Evolutionary conservation across 2,888 invertebrate species (phyloP).

Genomic region (Anaspis maculata): DNA sequence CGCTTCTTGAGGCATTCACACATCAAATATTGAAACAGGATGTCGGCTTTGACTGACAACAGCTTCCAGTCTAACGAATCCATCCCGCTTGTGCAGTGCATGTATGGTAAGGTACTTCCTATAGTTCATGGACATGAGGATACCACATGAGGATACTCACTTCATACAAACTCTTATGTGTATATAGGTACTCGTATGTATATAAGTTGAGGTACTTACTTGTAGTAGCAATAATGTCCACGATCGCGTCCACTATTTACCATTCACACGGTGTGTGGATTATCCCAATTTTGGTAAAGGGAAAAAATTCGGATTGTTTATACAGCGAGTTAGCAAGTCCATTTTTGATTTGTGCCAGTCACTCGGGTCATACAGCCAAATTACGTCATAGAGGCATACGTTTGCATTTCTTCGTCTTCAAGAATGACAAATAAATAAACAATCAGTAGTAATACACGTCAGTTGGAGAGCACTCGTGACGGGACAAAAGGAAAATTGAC

Average conservation of each 20-base stretch:
- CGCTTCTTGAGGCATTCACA: constrained; percentile 20
- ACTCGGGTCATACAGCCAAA: too few species aligned
- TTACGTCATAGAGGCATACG: too few species aligned
- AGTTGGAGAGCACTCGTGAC: too few species aligned
- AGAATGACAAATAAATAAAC: too few species aligned
- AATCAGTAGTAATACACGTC: too few species aligned
- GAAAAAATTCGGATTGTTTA: constrained; percentile 12
- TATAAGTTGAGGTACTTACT: too few species aligned
- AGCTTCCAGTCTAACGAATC: constrained; percentile 20
- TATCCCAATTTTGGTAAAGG: constrained; percentile 15
- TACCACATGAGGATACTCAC: constrained; percentile 12
- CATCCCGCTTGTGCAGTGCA: constrained; percentile 5
- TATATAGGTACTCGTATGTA: too few species aligned
- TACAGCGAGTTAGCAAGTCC: constrained; percentile 6
- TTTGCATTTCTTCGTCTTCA: too few species aligned
- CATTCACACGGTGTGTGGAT: constrained; percentile 26
- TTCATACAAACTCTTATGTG: too few species aligned
- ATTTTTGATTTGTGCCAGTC: too few species aligned
- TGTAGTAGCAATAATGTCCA: constrained; percentile 27
- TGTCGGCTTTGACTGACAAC: constrained; percentile 23
- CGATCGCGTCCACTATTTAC: constrained; percentile 27
- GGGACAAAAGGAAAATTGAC: too few species aligned
- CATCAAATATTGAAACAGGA: constrained; percentile 26
- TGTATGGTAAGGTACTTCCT: too few species aligned
- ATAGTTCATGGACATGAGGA: constrained; percentile 28